These are phyloP conservation scores for Caenorhabditis inopinata DNA, from an alignment of 1,140 invertebrate species.

Conservation along the genomic window DNA sequence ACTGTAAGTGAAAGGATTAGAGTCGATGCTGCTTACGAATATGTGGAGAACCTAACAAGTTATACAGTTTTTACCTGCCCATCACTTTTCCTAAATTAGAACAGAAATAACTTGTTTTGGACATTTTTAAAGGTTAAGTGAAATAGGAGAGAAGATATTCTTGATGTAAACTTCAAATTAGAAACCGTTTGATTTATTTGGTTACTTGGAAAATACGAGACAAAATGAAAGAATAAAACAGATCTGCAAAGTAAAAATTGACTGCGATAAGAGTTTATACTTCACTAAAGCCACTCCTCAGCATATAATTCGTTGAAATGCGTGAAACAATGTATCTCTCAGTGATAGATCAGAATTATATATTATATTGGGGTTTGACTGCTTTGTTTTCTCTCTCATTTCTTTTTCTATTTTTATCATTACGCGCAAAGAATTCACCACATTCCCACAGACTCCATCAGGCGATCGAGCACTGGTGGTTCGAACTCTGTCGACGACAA, in stretches of 20 bases:
- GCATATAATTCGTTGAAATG: too few relatives aligned
- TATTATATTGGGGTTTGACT: too few relatives aligned
- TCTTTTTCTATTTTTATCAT: background rate
- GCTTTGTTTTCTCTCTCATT: background rate
- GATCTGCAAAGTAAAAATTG: too few relatives aligned
- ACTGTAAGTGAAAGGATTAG: background rate
- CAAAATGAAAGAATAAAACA: too few relatives aligned
- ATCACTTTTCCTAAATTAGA: background rate
- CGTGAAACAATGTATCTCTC: too few relatives aligned
- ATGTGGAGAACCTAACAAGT: background rate
- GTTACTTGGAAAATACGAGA: too few relatives aligned
- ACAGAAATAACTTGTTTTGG: background rate
- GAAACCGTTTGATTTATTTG: too few relatives aligned
- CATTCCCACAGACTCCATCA: conserved; percentile 5
- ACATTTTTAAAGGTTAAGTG: background rate
- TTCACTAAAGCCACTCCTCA: too few relatives aligned
- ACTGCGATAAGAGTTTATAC: too few relatives aligned
- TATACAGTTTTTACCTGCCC: conserved; percentile 4
- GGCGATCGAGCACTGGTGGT: conserved; percentile 23
- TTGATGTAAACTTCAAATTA: too few relatives aligned
- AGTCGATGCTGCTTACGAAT: background rate
- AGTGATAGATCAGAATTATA: too few relatives aligned
- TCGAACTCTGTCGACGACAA: conserved; percentile 17
- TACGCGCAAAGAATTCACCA: background rate
- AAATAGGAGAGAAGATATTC: background rate